Evolutionary conservation across 2,888 invertebrate genomes (phyloP).

Genomic region (Eristalinus aeneus): DNA sequence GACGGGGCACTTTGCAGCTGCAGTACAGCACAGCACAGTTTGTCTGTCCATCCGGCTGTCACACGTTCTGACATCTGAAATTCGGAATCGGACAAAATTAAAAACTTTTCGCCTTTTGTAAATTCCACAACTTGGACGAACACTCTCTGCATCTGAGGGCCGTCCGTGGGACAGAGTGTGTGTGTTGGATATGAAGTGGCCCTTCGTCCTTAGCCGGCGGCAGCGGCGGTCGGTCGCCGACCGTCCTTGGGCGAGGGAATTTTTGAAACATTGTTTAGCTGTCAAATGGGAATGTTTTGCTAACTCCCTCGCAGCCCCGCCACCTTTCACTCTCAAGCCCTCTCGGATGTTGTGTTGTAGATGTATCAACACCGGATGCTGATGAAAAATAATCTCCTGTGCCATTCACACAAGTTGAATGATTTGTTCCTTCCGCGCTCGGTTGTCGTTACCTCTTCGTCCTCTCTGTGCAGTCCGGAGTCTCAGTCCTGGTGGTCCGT

Average conservation of each 20-base stretch:
- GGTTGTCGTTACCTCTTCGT: neutral
- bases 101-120: slow-evolving; percentile 72
- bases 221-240: neutral
- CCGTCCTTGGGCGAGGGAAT: slow-evolving; percentile 62
- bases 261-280: slow-evolving; percentile 74
- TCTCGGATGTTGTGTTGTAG: neutral
- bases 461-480: neutral
- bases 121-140: slow-evolving; percentile 64
- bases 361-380: slow-evolving; percentile 70
- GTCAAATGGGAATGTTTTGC: slow-evolving; percentile 73
- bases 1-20: slow-evolving; percentile 20
- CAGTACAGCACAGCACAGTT: slow-evolving; percentile 42
- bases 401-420: slow-evolving; percentile 67
- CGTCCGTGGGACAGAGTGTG: slow-evolving; percentile 11
- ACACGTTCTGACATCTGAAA: slow-evolving; percentile 72
- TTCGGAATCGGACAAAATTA: slow-evolving; percentile 74
- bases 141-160: neutral
- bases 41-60: slow-evolving; percentile 72
- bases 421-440: slow-evolving; percentile 67
- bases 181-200: slow-evolving; percentile 9
- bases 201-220: slow-evolving; percentile 1
- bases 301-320: neutral
- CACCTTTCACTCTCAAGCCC: neutral
- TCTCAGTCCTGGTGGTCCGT: slow-evolving; percentile 6
- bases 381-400: slow-evolving; percentile 70